phyloP scores from a whole-genome alignment of 1,140 invertebrate genomes.

The Nautilus pompilius region DNA sequence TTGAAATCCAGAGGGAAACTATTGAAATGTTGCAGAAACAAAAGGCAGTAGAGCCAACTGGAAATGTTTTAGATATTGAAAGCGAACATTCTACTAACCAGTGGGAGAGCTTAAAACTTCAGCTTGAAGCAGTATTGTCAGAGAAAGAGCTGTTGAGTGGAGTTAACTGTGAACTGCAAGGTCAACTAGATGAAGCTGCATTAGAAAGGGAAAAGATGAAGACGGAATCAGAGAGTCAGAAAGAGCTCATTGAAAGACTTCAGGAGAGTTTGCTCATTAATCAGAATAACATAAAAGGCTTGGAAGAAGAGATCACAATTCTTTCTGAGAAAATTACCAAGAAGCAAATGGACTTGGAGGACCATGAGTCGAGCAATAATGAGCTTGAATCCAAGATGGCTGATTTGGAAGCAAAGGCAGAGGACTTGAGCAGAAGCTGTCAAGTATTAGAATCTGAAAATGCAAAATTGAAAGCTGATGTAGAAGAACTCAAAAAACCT shows the following conservation, averaged over 20 bases:
- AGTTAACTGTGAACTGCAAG: background rate
- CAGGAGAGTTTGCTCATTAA: slow-evolving; percentile 8
- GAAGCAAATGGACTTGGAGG: too few species aligned
- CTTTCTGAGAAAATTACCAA: too few species aligned
- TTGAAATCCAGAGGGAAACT: too few species aligned
- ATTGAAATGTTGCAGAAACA: background rate
- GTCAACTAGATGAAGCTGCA: too few species aligned
- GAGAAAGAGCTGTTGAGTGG: slow-evolving; percentile 17
- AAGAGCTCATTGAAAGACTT: slow-evolving; percentile 6
- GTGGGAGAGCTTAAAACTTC: slow-evolving; percentile 8
- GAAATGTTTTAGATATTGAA: background rate
- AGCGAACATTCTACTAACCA: too few species aligned
- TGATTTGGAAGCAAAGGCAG: too few species aligned
- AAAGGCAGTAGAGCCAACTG: background rate
- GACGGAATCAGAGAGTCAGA: slow-evolving; percentile 9
- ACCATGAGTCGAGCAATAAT: too few species aligned
- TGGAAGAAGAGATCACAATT: too few species aligned
- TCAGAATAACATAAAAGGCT: slow-evolving; percentile 5
- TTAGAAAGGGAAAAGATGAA: slow-evolving; percentile 7
- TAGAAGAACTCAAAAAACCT: slow-evolving; percentile 3
- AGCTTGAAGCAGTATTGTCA: slow-evolving; percentile 6
- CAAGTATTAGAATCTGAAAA: slow-evolving; percentile 8
- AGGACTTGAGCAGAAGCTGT: too few species aligned
- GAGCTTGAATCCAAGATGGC: too few species aligned
- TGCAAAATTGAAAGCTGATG: slow-evolving; percentile 5